A percentile compares a stretch with the other conserved stretches of the same genome.
phyloP scores from a whole-genome alignment of 2,888 invertebrate genomes.

The Pammene fasciana region DNA sequence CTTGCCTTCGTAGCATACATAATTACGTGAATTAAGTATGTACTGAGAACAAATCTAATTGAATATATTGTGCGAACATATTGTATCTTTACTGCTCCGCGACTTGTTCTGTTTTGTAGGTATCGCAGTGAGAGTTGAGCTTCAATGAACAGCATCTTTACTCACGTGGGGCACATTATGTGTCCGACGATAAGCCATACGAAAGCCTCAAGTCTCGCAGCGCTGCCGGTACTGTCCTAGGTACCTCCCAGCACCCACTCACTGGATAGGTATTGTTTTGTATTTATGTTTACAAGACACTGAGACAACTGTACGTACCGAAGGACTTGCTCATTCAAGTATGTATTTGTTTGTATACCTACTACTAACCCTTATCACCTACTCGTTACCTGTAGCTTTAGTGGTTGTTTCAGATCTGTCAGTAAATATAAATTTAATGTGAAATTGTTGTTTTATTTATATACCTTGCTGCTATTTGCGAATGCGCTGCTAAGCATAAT shows the following conservation, averaged over 20 bases:
- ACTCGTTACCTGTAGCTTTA: slow-evolving; percentile 57
- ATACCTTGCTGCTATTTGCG: slow-evolving; percentile 56
- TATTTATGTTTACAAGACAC: slow-evolving; percentile 15
- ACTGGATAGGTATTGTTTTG: slow-evolving; percentile 21
- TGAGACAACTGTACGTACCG: slow-evolving; percentile 24
- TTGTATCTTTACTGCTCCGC: slow-evolving; percentile 31
- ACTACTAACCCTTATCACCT: slow-evolving; percentile 13
- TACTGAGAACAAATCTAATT: slow-evolving; percentile 35
- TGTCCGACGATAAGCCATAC: background rate
- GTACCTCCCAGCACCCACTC: slow-evolving; percentile 1
- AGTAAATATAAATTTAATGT: slow-evolving; percentile 82
- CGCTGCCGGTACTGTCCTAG: slow-evolving; percentile 23
- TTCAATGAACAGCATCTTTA: background rate
- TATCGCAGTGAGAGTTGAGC: slow-evolving; percentile 23
- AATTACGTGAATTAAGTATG: slow-evolving; percentile 34
- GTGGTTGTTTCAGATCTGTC: slow-evolving; percentile 75
- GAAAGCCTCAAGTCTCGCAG: slow-evolving; percentile 14
- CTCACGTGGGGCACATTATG: background rate
- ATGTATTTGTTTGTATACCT: slow-evolving; percentile 21
- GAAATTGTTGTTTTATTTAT: slow-evolving; percentile 79
- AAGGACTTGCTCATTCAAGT: slow-evolving; percentile 20
- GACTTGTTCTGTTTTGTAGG: slow-evolving; percentile 32
- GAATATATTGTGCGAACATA: slow-evolving; percentile 21
- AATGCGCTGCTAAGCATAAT: slow-evolving; percentile 46
- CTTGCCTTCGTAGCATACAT: slow-evolving; percentile 14